Evolutionary conservation across 1,140 invertebrate genomes (phyloP).

Genomic region (Lasaia peninsularis): DNA sequence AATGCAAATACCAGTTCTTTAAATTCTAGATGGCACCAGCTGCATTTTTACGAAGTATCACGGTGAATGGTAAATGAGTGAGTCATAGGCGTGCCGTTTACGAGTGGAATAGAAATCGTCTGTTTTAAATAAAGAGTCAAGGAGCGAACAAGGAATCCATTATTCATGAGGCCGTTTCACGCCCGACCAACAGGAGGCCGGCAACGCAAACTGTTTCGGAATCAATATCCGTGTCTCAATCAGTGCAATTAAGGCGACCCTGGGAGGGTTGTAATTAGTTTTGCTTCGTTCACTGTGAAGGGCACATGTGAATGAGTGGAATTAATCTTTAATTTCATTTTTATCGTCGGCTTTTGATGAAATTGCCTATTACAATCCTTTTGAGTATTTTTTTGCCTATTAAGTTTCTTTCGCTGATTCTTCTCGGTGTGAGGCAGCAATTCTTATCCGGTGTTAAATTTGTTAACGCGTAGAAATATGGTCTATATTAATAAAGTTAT

Average conservation of each 20-base stretch:
- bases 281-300: constrained; percentile 45
- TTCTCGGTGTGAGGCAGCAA: too few relatives aligned
- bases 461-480: too few relatives aligned
- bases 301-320: constrained; percentile 16
- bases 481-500: too few relatives aligned
- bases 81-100: constrained; percentile 69
- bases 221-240: constrained; percentile 75
- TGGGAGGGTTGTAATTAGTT: constrained; percentile 58
- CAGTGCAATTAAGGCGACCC: constrained; percentile 66
- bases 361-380: too few relatives aligned
- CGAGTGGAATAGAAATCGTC: constrained; percentile 74
- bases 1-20: constrained; percentile 41
- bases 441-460: too few relatives aligned
- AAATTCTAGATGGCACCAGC: constrained; percentile 52
- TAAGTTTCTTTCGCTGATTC: too few relatives aligned
- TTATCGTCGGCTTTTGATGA: too few relatives aligned
- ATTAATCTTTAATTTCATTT: neutral
- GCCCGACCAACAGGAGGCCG: constrained; percentile 37
- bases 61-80: constrained; percentile 70
- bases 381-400: too few relatives aligned
- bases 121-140: constrained; percentile 72
- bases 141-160: constrained; percentile 66
- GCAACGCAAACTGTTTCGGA: constrained; percentile 58
- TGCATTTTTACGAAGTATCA: constrained; percentile 72
- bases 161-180: constrained; percentile 71